Evolutionary conservation across 2,113 vertebrate species (phyloP).

Genomic region (Seriola quinqueradiata): DNA sequence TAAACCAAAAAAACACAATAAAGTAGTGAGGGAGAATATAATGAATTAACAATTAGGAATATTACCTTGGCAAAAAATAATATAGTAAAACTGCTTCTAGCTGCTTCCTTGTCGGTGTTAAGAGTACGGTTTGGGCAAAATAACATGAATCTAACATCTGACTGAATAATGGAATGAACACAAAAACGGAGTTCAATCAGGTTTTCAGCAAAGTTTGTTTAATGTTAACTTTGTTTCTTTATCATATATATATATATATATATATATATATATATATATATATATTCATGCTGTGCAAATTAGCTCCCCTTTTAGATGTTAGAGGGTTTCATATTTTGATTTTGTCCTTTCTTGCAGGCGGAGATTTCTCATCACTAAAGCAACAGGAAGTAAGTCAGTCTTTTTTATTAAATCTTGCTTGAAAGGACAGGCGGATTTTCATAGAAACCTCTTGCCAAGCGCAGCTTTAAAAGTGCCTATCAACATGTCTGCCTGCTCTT

Average conservation of each 20-base stretch:
- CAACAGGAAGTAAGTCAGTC: constrained; percentile 20
- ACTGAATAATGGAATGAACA: too few species aligned
- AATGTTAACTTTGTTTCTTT: too few species aligned
- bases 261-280: too few species aligned
- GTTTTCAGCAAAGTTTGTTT: too few species aligned
- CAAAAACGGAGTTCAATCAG: too few species aligned
- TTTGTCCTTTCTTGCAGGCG: not conserved
- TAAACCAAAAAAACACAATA: too few species aligned
- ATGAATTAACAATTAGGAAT: not conserved
- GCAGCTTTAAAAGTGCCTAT: constrained; percentile 4
- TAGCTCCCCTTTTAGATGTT: not conserved
- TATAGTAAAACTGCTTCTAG: too few species aligned
- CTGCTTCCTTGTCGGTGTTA: too few species aligned
- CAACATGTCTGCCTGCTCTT: constrained; percentile 8
- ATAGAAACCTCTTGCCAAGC: not conserved
- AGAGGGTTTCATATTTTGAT: not conserved
- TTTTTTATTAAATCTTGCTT: constrained; percentile 6
- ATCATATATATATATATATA: too few species aligned
- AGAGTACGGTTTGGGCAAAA: too few species aligned
- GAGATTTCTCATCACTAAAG: not conserved
- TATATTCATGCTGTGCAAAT: not conserved
- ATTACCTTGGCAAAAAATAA: not conserved
- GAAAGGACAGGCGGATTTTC: constrained; percentile 1
- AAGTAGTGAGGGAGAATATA: too few species aligned
- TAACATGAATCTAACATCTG: too few species aligned